Percentiles rank a stretch among this genome's conserved stretches.
Evolutionary conservation across 2,888 invertebrate genomes (phyloP).

Genomic region (Macrophya alboannulata): DNA sequence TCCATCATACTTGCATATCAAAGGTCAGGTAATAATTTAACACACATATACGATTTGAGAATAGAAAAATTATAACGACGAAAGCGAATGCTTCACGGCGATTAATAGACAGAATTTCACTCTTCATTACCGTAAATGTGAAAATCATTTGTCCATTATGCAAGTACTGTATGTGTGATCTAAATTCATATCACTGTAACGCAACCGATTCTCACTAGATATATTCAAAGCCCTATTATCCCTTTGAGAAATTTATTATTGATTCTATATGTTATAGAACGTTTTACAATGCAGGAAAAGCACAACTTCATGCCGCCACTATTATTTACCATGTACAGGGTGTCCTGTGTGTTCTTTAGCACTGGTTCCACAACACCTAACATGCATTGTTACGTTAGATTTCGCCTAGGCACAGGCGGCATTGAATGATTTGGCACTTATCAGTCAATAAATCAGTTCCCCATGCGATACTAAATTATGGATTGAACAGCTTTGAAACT

Average conservation of each 20-base stretch:
- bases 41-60: background rate
- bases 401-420: conserved; percentile 56
- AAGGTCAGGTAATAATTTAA: background rate
- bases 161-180: conserved; percentile 14
- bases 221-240: conserved; percentile 62
- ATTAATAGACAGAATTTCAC: background rate
- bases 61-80: background rate
- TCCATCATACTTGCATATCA: background rate
- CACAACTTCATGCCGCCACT: conserved; percentile 75
- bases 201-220: conserved; percentile 30
- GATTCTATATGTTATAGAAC: conserved; percentile 60
- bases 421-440: conserved; percentile 76
- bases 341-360: conserved; percentile 66
- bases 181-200: conserved; percentile 31
- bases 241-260: conserved; percentile 57
- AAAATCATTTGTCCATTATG: background rate
- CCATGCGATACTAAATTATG: conserved; percentile 55
- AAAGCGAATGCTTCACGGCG: background rate
- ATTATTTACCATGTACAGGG: conserved; percentile 73
- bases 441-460: conserved; percentile 75
- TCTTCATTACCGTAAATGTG: background rate
- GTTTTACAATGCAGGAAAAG: conserved; percentile 70
- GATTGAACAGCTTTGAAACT: conserved; percentile 2
- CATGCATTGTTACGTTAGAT: conserved; percentile 72
- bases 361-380: conserved; percentile 71